Percentiles rank a stretch among this genome's conserved stretches.
phyloP scores from a whole-genome alignment of 2,888 invertebrate genomes.

The Odontothrips loti region DNA sequence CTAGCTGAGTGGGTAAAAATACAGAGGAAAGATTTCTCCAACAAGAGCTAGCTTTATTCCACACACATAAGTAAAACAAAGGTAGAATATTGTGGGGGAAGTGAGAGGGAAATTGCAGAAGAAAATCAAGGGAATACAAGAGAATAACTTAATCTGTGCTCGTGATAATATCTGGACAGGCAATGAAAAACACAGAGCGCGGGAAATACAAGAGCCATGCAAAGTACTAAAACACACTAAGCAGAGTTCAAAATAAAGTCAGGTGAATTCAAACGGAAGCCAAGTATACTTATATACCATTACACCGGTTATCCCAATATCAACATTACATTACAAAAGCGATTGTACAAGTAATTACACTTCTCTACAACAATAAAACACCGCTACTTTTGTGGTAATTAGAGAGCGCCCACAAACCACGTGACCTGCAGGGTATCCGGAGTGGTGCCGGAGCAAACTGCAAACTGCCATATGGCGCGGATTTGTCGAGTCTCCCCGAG shows the following conservation, averaged over 20 bases:
- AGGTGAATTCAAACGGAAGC: background rate
- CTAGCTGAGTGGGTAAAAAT: background rate
- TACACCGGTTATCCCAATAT: background rate
- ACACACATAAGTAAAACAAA: background rate
- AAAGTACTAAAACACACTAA: conserved; percentile 3
- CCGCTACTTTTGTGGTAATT: too few relatives aligned
- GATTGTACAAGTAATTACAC: too few relatives aligned
- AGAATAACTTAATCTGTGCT: too few relatives aligned
- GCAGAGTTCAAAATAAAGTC: conserved; percentile 3
- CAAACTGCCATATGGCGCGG: too few relatives aligned
- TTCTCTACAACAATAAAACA: too few relatives aligned
- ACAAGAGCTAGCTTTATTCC: background rate
- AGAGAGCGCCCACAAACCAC: too few relatives aligned
- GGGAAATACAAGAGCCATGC: conserved; percentile 1
- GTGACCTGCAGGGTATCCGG: too few relatives aligned
- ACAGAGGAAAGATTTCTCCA: background rate
- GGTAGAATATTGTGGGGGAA: background rate
- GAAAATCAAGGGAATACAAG: too few relatives aligned
- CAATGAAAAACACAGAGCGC: background rate
- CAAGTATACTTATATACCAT: background rate
- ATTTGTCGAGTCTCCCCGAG: too few relatives aligned
- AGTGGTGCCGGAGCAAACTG: too few relatives aligned
- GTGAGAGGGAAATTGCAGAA: background rate
- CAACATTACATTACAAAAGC: background rate
- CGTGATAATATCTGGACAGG: background rate